These are phyloP conservation scores for Pocillopora grandis DNA, from an alignment of 92 coral and sea anemone genomes.

Conservation along the genomic window DNA sequence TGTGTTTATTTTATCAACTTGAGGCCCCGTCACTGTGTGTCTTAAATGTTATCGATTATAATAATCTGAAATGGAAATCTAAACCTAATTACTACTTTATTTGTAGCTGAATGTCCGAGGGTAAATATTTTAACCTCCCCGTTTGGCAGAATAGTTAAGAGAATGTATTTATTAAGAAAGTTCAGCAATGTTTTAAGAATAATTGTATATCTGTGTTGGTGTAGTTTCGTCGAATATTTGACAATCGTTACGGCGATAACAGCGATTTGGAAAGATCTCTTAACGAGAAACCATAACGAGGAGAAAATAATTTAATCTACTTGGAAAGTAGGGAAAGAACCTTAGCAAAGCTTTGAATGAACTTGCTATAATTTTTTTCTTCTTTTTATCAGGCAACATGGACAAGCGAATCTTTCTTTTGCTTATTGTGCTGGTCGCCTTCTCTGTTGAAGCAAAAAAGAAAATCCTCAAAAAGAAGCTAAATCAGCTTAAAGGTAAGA, in stretches of 20 bases:
- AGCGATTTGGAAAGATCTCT: too few relatives aligned
- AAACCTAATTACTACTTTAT: neutral
- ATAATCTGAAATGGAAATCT: neutral
- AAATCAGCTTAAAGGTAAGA: conserved; percentile 42
- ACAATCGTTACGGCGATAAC: too few relatives aligned
- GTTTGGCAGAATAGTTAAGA: neutral
- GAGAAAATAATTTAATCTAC: too few relatives aligned
- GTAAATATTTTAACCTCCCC: neutral
- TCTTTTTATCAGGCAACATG: conserved; percentile 53
- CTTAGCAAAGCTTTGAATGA: too few relatives aligned
- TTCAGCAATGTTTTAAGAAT: neutral
- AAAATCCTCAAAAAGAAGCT: conserved; percentile 43
- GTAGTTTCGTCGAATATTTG: too few relatives aligned
- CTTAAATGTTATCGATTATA: neutral
- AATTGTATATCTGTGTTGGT: too few relatives aligned
- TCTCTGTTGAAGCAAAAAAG: conserved; percentile 72
- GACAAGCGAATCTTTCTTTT: conserved; percentile 68
- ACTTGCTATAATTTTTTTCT: neutral
- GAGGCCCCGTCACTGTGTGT: neutral
- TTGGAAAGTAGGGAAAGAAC: too few relatives aligned
- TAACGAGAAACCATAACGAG: too few relatives aligned
- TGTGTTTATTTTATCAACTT: neutral
- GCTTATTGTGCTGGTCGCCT: conserved; percentile 65
- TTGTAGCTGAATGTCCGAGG: neutral
- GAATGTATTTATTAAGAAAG: neutral